These are phyloP conservation scores for Larimichthys crocea DNA, from an alignment of 2,113 vertebrate species.

Conservation along the genomic window DNA sequence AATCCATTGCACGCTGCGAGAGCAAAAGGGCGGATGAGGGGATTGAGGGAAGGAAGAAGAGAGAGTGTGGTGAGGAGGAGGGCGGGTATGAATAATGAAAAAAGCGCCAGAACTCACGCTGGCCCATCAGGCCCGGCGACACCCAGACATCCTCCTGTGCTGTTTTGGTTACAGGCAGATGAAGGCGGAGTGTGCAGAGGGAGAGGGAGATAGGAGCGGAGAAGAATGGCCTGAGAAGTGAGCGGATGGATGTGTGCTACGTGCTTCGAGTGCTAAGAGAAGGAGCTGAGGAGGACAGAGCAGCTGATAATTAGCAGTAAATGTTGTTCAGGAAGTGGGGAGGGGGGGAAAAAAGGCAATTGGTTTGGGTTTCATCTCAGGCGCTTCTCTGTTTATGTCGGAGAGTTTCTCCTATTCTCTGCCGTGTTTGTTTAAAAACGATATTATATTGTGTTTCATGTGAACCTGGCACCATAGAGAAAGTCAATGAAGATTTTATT, in stretches of 20 bases:
- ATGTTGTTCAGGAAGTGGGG: conserved; percentile 71
- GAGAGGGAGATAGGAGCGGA: conserved; percentile 46
- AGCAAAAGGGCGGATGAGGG: conserved; percentile 61
- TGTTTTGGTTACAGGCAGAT: conserved; percentile 71
- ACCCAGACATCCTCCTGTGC: conserved; percentile 67
- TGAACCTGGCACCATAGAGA: background rate
- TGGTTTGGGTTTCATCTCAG: conserved; percentile 54
- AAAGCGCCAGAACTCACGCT: conserved; percentile 55
- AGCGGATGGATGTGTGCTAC: conserved; percentile 67
- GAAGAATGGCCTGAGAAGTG: conserved; percentile 53
- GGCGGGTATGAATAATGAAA: conserved; percentile 84
- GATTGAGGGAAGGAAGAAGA: conserved; percentile 61
- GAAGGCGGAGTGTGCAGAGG: conserved; percentile 55
- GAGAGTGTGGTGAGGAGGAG: conserved; percentile 21
- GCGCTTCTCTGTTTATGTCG: conserved; percentile 16
- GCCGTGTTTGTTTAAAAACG: conserved; percentile 19
- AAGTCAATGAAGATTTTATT: background rate
- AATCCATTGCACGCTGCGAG: conserved; percentile 68
- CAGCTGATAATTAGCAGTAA: conserved; percentile 79
- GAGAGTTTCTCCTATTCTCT: conserved; percentile 24
- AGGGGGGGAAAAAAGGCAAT: conserved; percentile 19
- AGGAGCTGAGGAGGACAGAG: conserved; percentile 50
- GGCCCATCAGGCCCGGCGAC: conserved; percentile 68
- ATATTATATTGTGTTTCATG: conserved; percentile 33
- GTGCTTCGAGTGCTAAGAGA: conserved; percentile 72